Evolutionary conservation across 2,797 vertebrate species (phyloP), one percentile per base, ranked within the genome.

Genomic region (Sebastes oblongus): DNA sequence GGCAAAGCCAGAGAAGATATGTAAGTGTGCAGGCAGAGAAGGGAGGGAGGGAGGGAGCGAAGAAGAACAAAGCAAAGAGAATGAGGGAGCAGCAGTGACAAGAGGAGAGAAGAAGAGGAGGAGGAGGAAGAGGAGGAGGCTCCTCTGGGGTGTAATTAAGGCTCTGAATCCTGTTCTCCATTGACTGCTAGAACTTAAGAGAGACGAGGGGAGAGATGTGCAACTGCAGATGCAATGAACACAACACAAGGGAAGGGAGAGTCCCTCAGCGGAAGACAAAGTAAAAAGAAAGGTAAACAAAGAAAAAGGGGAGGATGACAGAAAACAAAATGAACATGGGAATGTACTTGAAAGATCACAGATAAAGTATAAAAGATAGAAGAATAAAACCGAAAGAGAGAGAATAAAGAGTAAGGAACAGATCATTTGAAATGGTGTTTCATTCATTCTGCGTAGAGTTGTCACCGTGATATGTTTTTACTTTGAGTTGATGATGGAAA

Each of bases 141-240:
- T 90, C 87, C 89, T 92, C 88, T 82, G 89, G 91, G 91, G 86
- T 88, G 87, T 90, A 93, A 94, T 94, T 93, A 94, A 86, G 61
- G 77, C 71, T 80, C 83, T 50, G 80, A 82, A 88, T 86, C 77
- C 72, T 80, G 86, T 86, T 86, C 62, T 29, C 85, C 72, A 65
- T 66, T 89, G 92, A 90, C 91, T 73, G 24, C 64, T 39, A 61
- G 58, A 81, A 82, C 72, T 55, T 52, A 62, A 82, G 80, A 66
- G 65, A 77, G 72, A 87, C 24, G 54, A 76, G 52, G 78, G 67
- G 42, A 82, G 82, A 74, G 58, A 81, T 72, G 66, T 76, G 56
- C 25, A 42, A 80, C 76, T 56, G 59, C 59, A 77, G 68, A 86
- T 32, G 46, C 34, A 75, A 65, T 16, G 59, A 65, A 68, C 24